These are phyloP conservation scores for Leptestheria dahalacensis DNA, from an alignment of 1,140 invertebrate genomes.

Conservation along the genomic window DNA sequence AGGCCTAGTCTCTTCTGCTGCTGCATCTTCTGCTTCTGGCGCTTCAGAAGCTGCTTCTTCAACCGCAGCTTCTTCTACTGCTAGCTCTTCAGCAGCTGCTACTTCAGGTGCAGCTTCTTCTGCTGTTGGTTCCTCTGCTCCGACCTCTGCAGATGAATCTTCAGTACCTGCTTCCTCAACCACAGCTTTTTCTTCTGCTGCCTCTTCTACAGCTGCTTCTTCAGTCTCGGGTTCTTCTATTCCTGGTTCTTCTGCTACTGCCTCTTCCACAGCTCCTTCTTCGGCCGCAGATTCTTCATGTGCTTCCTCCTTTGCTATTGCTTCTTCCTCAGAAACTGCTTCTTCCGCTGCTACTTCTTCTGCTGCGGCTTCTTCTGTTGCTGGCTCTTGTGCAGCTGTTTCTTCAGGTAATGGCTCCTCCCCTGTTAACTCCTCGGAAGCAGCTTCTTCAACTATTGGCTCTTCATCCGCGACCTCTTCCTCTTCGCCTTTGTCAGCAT, in stretches of 20 bases:
- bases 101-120: neutral
- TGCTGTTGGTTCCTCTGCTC: neutral
- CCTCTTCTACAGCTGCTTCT: neutral
- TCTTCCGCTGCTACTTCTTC: neutral
- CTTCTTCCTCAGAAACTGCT: neutral
- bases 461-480: neutral
- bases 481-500: neutral
- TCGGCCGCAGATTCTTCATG: neutral
- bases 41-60: neutral
- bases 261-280: neutral
- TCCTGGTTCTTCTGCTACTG: neutral
- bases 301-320: neutral
- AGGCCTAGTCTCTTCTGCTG: neutral
- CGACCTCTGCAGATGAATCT: neutral
- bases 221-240: too few relatives aligned
- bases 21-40: neutral
- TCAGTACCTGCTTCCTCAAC: neutral
- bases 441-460: neutral
- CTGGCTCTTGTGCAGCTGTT: neutral
- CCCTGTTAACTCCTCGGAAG: neutral
- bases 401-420: neutral
- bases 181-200: neutral
- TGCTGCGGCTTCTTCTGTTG: neutral
- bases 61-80: neutral
- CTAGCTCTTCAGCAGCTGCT: neutral